These are phyloP conservation scores for Hassar affinis DNA, from an alignment of 2,113 vertebrate genomes.

Conservation along the genomic window DNA sequence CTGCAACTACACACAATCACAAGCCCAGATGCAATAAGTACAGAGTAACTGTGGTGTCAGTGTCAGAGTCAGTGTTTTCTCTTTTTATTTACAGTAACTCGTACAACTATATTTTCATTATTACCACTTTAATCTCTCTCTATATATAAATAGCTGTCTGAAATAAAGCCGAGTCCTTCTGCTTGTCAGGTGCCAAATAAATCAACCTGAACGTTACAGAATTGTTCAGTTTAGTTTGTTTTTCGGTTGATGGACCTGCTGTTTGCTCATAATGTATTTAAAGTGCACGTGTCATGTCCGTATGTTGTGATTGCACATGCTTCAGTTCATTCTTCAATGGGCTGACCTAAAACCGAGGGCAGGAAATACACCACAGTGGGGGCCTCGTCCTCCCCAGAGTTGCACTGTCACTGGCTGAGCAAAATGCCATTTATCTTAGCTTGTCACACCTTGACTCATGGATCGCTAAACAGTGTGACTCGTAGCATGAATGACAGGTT, in stretches of 20 bases:
- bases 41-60: neutral
- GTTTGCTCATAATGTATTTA: neutral
- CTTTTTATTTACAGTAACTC: neutral
- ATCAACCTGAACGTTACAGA: neutral
- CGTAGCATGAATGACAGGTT: neutral
- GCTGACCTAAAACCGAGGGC: neutral
- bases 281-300: neutral
- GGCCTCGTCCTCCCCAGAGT: conserved; percentile 7
- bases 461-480: conserved; percentile 5
- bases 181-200: neutral
- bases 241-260: too few relatives aligned
- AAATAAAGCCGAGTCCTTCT: neutral
- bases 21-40: neutral
- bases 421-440: conserved; percentile 33
- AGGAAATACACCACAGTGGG: conserved; percentile 25
- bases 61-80: neutral
- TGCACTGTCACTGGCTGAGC: conserved; percentile 3
- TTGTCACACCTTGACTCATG: conserved; percentile 12
- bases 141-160: neutral
- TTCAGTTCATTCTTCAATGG: neutral
- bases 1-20: conserved; percentile 11
- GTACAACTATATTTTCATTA: neutral
- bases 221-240: too few relatives aligned
- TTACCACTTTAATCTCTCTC: neutral
- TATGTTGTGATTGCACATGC: neutral